phyloP scores from a whole-genome alignment of 2,113 vertebrate genomes.

The Equus quagga region DNA sequence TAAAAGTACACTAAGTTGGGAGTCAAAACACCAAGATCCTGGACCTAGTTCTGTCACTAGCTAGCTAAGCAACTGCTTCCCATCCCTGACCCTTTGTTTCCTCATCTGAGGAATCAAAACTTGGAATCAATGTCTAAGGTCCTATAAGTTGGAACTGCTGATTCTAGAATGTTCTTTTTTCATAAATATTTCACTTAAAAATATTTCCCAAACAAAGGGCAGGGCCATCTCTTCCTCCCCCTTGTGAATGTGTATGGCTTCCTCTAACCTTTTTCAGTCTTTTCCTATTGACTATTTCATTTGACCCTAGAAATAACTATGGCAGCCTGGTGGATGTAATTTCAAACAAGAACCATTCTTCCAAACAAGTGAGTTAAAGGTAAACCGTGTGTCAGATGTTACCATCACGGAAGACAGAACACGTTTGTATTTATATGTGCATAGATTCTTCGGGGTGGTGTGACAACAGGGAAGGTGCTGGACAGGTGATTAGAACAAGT shows the following conservation, averaged over 20 bases:
- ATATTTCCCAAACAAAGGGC: neutral
- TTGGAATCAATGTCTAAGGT: neutral
- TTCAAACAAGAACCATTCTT: slow-evolving; percentile 4
- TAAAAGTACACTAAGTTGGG: neutral
- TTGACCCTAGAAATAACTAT: neutral
- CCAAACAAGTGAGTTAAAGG: neutral
- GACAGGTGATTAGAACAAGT: neutral
- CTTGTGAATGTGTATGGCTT: neutral
- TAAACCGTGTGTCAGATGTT: neutral
- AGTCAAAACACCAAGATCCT: neutral
- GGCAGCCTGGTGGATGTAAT: neutral
- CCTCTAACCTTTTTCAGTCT: neutral
- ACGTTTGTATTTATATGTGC: neutral
- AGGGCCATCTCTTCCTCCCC: neutral
- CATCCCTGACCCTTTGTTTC: neutral
- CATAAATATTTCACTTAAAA: neutral
- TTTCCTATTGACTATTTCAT: slow-evolving; percentile 20
- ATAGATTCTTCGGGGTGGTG: neutral
- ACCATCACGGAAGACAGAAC: neutral
- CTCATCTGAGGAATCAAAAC: neutral
- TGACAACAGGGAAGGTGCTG: neutral
- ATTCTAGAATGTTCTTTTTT: neutral
- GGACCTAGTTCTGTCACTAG: neutral
- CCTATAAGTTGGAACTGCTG: neutral
- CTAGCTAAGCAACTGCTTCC: neutral